Evolutionary conservation across 2,888 invertebrate genomes (phyloP).

Genomic region (Hemithea aestivaria): DNA sequence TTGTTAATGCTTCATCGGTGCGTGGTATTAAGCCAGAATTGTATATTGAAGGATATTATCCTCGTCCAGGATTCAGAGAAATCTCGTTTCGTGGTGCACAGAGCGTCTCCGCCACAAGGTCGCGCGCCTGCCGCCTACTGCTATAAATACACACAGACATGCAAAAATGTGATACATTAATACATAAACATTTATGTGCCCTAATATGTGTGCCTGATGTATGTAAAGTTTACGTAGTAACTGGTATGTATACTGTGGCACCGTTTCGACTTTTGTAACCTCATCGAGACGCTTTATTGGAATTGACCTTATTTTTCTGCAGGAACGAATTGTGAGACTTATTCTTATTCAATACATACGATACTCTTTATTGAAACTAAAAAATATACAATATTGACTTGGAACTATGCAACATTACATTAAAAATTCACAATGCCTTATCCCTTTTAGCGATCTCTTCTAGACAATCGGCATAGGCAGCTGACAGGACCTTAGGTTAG

Average conservation of each 20-base stretch:
- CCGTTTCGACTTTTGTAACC: constrained; percentile 31
- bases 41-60: constrained; percentile 18
- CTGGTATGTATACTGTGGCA: constrained; percentile 9
- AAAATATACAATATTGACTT: too few species aligned
- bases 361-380: too few species aligned
- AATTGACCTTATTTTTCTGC: constrained; percentile 14
- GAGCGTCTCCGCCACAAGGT: constrained; percentile 70
- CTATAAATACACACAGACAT: constrained; percentile 74
- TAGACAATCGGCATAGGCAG: too few species aligned
- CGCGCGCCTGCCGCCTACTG: constrained; percentile 65
- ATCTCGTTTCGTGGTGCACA: constrained; percentile 34
- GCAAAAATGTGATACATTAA: constrained; percentile 67
- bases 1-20: not conserved
- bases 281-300: constrained; percentile 26
- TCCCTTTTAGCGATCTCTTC: too few species aligned
- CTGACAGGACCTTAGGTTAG: too few species aligned
- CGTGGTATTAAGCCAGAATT: constrained; percentile 25
- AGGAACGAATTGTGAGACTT: not conserved
- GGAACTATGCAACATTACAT: too few species aligned
- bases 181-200: constrained; percentile 61
- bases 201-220: constrained; percentile 45
- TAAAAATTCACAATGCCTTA: too few species aligned
- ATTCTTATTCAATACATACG: too few species aligned
- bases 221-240: constrained; percentile 23
- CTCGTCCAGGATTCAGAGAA: constrained; percentile 24